phyloP scores from a whole-genome alignment of 2,888 invertebrate species.

The Teleiodes luculella region DNA sequence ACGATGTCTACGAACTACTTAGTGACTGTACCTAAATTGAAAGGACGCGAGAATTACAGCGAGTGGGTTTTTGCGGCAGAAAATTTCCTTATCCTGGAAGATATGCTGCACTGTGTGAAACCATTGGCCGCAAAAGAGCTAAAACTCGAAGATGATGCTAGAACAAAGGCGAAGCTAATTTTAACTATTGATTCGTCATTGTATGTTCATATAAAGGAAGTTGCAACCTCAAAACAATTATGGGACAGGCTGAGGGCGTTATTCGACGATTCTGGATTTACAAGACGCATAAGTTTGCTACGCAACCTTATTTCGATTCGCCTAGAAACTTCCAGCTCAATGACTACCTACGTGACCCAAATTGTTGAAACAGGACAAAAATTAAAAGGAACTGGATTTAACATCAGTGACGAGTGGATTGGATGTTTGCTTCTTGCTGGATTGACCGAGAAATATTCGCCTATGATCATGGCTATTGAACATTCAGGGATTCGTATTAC shows the following conservation, averaged over 20 bases:
- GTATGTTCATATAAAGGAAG: conserved; percentile 15
- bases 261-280: conserved; percentile 16
- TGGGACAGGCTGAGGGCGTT: conserved; percentile 11
- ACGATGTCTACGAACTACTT: not conserved
- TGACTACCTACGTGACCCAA: not conserved
- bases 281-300: conserved; percentile 8
- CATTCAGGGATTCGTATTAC: conserved; percentile 14
- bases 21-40: not conserved
- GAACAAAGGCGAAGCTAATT: conserved; percentile 9
- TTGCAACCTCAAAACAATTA: conserved; percentile 4
- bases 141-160: not conserved
- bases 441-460: conserved; percentile 18
- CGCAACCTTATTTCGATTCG: conserved; percentile 10
- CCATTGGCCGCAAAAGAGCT: not conserved
- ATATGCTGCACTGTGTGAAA: not conserved
- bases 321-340: not conserved
- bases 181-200: conserved; percentile 11
- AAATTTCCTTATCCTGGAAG: not conserved
- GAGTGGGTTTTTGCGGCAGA: conserved; percentile 1
- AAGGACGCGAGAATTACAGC: not conserved
- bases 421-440: conserved; percentile 22
- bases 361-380: conserved; percentile 11
- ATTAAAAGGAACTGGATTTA: conserved; percentile 21
- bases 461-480: conserved; percentile 23
- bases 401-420: conserved; percentile 26